Evolutionary conservation across 2,797 vertebrate species (phyloP).

Genomic region (Phataginus tricuspis): DNA sequence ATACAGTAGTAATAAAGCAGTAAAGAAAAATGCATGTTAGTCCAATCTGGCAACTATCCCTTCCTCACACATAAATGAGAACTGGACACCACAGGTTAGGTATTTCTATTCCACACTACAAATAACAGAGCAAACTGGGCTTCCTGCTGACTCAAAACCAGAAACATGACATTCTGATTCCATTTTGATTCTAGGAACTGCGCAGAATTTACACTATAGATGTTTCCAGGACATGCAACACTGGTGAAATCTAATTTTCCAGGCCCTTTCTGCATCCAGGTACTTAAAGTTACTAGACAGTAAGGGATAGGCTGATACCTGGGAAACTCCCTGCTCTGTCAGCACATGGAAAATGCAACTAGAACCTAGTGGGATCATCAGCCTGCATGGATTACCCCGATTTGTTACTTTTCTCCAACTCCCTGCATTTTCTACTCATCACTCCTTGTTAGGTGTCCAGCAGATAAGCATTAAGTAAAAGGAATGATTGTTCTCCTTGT

Average conservation of each 20-base stretch:
- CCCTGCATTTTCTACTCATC: background rate
- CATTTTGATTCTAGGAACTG: background rate
- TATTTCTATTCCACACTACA: background rate
- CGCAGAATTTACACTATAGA: background rate
- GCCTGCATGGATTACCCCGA: background rate
- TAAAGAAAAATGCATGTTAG: background rate
- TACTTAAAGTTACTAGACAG: background rate
- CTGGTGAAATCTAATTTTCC: background rate
- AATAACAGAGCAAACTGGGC: background rate
- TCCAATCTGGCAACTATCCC: background rate
- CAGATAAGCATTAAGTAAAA: background rate
- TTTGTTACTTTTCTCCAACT: background rate
- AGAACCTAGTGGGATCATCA: background rate
- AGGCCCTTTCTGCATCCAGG: background rate
- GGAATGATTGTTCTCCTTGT: background rate
- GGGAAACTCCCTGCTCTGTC: background rate
- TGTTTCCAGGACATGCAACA: background rate
- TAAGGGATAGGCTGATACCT: accelerated
- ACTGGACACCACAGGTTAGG: background rate
- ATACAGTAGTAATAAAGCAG: background rate
- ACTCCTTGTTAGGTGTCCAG: background rate
- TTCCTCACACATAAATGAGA: background rate
- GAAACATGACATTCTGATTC: background rate
- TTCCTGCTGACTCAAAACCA: background rate
- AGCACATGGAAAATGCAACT: background rate